Evolutionary conservation across 2,113 vertebrate genomes (phyloP).

Genomic region (Glaucidium brasilianum): DNA sequence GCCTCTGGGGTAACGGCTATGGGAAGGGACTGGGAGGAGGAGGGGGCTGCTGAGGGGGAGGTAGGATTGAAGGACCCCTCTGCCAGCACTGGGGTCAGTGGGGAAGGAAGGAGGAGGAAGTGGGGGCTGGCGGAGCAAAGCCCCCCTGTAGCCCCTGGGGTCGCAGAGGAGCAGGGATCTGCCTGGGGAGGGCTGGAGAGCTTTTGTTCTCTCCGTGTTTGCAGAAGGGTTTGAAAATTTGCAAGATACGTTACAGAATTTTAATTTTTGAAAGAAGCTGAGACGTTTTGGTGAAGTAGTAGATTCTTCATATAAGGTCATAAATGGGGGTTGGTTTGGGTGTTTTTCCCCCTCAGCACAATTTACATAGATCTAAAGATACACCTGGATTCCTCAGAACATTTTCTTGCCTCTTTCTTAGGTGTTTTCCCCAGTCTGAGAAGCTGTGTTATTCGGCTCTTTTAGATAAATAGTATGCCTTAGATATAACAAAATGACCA

Average conservation of each 20-base stretch:
- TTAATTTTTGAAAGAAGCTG: background rate
- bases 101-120: no score
- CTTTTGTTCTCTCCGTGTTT: background rate
- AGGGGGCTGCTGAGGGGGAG: no score
- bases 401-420: constrained; percentile 5
- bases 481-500: constrained; percentile 1
- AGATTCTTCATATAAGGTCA: background rate
- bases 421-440: background rate
- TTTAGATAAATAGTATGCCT: constrained; percentile 24
- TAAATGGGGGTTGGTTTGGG: background rate
- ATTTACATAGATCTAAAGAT: background rate
- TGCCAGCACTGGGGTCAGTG: no score
- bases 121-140: no score
- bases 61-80: no score
- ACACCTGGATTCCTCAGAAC: background rate
- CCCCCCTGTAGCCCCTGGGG: no score
- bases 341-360: background rate
- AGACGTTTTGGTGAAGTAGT: background rate
- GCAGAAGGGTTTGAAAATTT: background rate
- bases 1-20: no score
- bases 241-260: background rate
- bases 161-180: no score
- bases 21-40: no score
- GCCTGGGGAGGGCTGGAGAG: no score
- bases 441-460: background rate